A percentile compares a stretch with the other conserved stretches of the same genome.
Conservation (phyloP, 2,113 vertebrate species). For the Picathartes gymnocephalus region DNA sequence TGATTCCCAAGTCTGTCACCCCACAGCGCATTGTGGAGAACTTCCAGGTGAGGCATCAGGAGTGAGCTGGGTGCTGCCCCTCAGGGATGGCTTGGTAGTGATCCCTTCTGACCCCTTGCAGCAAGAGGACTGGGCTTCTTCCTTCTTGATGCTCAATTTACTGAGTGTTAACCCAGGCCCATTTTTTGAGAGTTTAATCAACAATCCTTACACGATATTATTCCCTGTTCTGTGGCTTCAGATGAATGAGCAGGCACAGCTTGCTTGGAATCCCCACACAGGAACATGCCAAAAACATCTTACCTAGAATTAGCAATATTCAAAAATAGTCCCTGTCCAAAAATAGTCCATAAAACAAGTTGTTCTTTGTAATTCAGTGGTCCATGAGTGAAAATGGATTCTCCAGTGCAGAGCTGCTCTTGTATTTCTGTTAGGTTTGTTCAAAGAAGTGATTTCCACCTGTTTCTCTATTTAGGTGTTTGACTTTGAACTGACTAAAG, state of each 20-base stretch:
- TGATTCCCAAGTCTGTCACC: constrained; percentile 89
- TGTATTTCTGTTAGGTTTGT: background rate
- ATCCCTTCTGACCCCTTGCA: background rate
- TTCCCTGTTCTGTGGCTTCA: background rate
- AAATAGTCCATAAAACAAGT: background rate
- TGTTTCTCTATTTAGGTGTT: background rate
- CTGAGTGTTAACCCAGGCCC: background rate
- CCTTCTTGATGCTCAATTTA: background rate
- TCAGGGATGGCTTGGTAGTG: background rate
- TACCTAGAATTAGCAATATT: background rate
- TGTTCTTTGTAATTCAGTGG: background rate
- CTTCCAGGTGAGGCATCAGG: constrained; percentile 72
- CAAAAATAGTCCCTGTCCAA: background rate
- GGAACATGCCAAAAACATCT: background rate
- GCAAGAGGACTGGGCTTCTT: background rate
- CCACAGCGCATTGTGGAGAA: constrained; percentile 87
- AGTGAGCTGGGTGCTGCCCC: background rate
- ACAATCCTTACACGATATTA: background rate
- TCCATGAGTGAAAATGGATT: background rate
- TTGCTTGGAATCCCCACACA: background rate
- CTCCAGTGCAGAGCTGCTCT: background rate
- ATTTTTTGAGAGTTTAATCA: background rate
- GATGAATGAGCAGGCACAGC: background rate
- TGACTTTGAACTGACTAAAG: background rate
- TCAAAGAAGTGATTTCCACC: background rate